Evolutionary conservation across 2,113 vertebrate species (phyloP).

Genomic region (Macquaria ambigua): DNA sequence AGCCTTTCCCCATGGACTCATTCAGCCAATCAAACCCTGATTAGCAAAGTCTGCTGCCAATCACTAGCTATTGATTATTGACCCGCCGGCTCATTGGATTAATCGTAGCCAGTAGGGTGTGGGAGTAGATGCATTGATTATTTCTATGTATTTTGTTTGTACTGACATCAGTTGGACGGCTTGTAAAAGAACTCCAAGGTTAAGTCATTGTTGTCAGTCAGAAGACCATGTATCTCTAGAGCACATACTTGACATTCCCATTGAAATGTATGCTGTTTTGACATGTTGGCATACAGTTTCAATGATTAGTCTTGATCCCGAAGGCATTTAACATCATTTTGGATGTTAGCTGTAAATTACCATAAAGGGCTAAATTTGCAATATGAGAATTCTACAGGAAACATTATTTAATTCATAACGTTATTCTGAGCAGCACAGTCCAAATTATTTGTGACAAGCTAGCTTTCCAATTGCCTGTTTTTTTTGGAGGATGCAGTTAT

Average conservation of each 20-base stretch:
- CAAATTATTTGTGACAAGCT: not conserved
- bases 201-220: slow-evolving; percentile 3
- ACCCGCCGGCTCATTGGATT: slow-evolving; percentile 64
- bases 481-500: not conserved
- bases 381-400: not conserved
- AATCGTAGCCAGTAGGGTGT: slow-evolving; percentile 57
- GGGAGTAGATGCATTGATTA: slow-evolving; percentile 77
- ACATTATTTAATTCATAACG: not conserved
- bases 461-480: not conserved
- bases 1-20: slow-evolving; percentile 51
- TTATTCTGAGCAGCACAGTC: not conserved
- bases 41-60: slow-evolving; percentile 65
- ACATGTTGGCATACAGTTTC: slow-evolving; percentile 23
- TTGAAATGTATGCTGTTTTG: slow-evolving; percentile 22
- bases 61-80: slow-evolving; percentile 76
- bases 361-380: slow-evolving; percentile 18
- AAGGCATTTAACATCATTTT: slow-evolving; percentile 14
- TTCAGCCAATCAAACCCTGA: slow-evolving; percentile 69
- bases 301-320: slow-evolving; percentile 9
- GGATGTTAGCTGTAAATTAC: slow-evolving; percentile 18
- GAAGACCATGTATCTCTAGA: not conserved
- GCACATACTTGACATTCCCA: slow-evolving; percentile 23
- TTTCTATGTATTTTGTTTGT: slow-evolving; percentile 71
- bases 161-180: slow-evolving; percentile 60
- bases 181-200: slow-evolving; percentile 39